Evolutionary conservation across 2,113 vertebrate species (phyloP).

Genomic region (Trogon surrucura): DNA sequence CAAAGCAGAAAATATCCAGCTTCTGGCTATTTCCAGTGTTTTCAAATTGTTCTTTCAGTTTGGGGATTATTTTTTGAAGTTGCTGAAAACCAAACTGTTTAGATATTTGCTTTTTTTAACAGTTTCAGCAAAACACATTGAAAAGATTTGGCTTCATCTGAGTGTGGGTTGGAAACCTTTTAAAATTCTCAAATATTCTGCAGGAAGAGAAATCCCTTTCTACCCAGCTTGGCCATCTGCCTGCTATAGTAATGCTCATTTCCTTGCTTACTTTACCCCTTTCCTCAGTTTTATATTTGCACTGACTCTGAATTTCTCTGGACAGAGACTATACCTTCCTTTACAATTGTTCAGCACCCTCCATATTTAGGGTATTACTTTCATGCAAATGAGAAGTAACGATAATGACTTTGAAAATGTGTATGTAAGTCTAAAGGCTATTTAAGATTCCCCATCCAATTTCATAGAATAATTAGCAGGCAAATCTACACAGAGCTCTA

Average conservation of each 20-base stretch:
- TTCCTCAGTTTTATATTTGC: neutral
- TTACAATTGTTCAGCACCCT: neutral
- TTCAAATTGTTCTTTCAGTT: constrained; percentile 29
- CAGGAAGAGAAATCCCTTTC: constrained; percentile 1
- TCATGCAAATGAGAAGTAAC: neutral
- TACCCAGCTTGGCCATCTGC: neutral
- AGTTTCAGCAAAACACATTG: constrained; percentile 32
- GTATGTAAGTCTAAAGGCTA: constrained; percentile 32
- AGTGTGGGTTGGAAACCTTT: constrained; percentile 4
- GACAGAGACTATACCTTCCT: neutral
- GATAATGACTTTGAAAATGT: constrained; percentile 37
- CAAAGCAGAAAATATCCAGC: constrained; percentile 1
- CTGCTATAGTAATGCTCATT: neutral
- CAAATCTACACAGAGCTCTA: constrained; percentile 18
- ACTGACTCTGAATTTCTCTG: neutral
- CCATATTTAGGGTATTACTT: neutral
- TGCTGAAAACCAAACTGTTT: constrained; percentile 28
- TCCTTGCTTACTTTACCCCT: constrained; percentile 3
- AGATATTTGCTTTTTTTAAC: neutral
- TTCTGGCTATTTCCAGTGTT: constrained; percentile 34
- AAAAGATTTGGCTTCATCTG: constrained; percentile 26
- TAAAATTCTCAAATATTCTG: constrained; percentile 10
- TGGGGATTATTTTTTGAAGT: constrained; percentile 25
- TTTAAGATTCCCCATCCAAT: constrained; percentile 27
- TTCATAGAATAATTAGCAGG: constrained; percentile 21